Evolutionary conservation across 35 echinoderm and acorn worm genomes (phyloP).

Genomic region (Apostichopus japonicus): DNA sequence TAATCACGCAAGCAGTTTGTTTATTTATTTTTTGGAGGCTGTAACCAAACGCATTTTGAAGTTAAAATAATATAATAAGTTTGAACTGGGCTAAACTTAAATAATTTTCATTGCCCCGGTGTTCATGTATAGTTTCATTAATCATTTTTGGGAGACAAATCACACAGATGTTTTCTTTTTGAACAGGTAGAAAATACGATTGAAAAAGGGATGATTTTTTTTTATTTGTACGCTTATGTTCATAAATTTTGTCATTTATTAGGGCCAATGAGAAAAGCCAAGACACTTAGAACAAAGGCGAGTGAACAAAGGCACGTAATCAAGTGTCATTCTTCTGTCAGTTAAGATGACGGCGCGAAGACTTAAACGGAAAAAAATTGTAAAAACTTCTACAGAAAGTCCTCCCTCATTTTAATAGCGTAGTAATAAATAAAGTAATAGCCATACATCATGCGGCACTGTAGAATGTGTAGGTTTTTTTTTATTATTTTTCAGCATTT

Average conservation of each 20-base stretch:
- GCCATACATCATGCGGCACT: too few relatives aligned
- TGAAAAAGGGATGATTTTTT: background rate
- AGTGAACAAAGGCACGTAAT: background rate
- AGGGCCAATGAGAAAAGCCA: background rate
- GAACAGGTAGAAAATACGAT: background rate
- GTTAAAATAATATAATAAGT: background rate
- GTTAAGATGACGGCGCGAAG: too few relatives aligned
- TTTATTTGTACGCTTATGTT: background rate
- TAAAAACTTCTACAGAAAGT: too few relatives aligned
- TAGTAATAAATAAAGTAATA: too few relatives aligned
- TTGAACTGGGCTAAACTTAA: background rate
- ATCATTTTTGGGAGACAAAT: background rate
- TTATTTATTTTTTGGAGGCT: too few relatives aligned
- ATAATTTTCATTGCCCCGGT: background rate
- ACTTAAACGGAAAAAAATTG: too few relatives aligned
- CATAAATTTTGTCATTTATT: constrained; percentile 6
- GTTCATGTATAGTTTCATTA: background rate
- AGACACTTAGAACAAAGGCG: background rate
- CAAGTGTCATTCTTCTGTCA: too few relatives aligned
- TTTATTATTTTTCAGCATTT: too few relatives aligned
- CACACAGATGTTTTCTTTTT: constrained; percentile 4
- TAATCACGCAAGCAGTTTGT: too few relatives aligned
- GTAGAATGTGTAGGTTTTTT: too few relatives aligned
- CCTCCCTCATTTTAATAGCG: too few relatives aligned
- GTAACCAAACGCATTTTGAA: background rate